A percentile compares a stretch with the other conserved stretches of the same genome.
Evolutionary conservation across 2,888 invertebrate genomes (phyloP).

Genomic region (Escarpia spicata): DNA sequence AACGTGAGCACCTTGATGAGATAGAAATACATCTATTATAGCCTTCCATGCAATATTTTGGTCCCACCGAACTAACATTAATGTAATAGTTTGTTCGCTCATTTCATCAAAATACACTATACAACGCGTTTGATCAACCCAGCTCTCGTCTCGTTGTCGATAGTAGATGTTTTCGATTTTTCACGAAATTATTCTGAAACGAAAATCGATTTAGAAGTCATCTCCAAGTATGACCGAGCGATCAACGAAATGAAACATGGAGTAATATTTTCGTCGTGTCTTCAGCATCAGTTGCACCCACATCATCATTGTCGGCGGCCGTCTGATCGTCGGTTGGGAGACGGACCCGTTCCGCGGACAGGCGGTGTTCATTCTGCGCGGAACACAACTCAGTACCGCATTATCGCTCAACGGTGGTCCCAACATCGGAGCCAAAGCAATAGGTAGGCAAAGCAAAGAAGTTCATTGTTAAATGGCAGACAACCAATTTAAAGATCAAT

Average conservation of each 20-base stretch:
- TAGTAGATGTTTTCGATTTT: too few species aligned
- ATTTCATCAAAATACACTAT: background rate
- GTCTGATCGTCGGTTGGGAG: slow-evolving; percentile 56
- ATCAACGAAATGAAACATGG: background rate
- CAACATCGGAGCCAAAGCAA: slow-evolving; percentile 44
- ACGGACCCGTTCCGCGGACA: slow-evolving; percentile 45
- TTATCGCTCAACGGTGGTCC: slow-evolving; percentile 34
- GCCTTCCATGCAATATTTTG: too few species aligned
- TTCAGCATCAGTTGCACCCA: slow-evolving; percentile 36
- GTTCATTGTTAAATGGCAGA: background rate
- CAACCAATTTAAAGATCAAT: background rate
- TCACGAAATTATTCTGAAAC: too few species aligned
- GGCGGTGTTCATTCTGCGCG: slow-evolving; percentile 40
- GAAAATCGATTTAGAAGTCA: too few species aligned
- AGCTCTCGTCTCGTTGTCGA: too few species aligned
- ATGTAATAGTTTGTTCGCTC: too few species aligned
- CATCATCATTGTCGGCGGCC: slow-evolving; percentile 36
- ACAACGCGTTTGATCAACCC: background rate
- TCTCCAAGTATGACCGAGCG: too few species aligned
- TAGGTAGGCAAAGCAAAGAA: slow-evolving; percentile 39
- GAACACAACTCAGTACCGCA: slow-evolving; percentile 39
- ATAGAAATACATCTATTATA: too few species aligned
- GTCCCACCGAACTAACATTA: too few species aligned
- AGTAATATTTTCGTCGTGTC: background rate
- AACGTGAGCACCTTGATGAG: too few species aligned